Evolutionary conservation across 2,888 invertebrate genomes (phyloP), one percentile per base, ranked within the genome.

Genomic region (Cyclophora albipunctata): DNA sequence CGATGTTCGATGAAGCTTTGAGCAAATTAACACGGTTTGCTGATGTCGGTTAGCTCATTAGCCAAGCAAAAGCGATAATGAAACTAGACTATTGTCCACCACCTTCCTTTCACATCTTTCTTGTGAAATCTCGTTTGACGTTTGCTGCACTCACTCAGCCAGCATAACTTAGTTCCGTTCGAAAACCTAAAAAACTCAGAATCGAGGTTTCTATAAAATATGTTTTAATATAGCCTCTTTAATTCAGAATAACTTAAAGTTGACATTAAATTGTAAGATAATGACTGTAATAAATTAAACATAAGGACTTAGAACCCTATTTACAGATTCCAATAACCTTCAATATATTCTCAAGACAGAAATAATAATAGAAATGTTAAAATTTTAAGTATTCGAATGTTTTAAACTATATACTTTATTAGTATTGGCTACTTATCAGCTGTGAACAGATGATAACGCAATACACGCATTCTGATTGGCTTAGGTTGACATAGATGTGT

Each of bases 11-110:
- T 54, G 62, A 59, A 62, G 59, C 57, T 58, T 66, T 62, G 46
- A 52, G 62, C 62, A 64, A 73, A 70, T 54, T 53, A 66, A 68
- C 59, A 65, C 51, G 47, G 51, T 53, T 55, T 60, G 63, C 58
- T 63, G 54, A 51, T 60, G 57, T 60, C 58, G 63, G 67, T 66
- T 69, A 58, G 66, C 60, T 62, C 62, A 71, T 66, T 65, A 64
- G 70, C 63, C 61, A 75, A 77, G 73, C 70, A 69, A 76, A 78
- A 78, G 67, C 67, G 64, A 70, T 69, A 71, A 67, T 62, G 62
- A 66, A 77, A 71, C 59, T 65, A 65, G 58, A 60, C 69, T 70
- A 73, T 70, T 75, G 71, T 72, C 62, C 63, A 69, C 73, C 37
- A 37, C 37, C 37, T 37, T 37, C 37, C 74, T 75, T 75, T 77